Evolutionary conservation across 2,113 vertebrate genomes (phyloP).

Genomic region (Chrysemys picta): DNA sequence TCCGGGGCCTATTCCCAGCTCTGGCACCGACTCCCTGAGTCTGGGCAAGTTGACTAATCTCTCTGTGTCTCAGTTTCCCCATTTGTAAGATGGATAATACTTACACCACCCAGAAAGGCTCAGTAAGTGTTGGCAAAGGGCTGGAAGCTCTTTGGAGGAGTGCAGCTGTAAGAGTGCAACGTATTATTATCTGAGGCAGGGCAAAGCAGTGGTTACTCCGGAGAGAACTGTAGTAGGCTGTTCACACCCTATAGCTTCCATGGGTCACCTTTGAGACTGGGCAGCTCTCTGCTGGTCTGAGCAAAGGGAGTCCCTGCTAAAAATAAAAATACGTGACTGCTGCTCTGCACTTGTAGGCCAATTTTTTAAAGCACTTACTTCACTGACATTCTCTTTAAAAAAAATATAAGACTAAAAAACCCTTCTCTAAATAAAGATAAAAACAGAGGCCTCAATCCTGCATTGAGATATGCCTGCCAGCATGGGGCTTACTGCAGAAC

Average conservation of each 20-base stretch:
- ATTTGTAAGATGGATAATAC: slow-evolving; percentile 28
- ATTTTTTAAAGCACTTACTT: not conserved
- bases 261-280: not conserved
- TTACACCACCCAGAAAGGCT: slow-evolving; percentile 4
- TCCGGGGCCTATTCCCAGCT: slow-evolving; percentile 26
- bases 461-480: not conserved
- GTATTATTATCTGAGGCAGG: not conserved
- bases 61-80: not conserved
- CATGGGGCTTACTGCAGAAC: accelerated
- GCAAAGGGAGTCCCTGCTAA: not conserved
- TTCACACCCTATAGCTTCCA: not conserved
- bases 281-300: not conserved
- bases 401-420: not conserved
- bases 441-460: not conserved
- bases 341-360: not conserved
- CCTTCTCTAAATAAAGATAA: not conserved
- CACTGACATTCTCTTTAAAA: not conserved
- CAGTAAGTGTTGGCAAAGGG: not conserved
- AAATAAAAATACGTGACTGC: not conserved
- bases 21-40: slow-evolving; percentile 1
- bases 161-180: not conserved
- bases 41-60: slow-evolving; percentile 51
- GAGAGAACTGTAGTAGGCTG: not conserved
- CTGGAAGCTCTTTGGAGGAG: slow-evolving; percentile 13
- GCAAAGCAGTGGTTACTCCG: not conserved